These are phyloP conservation scores for Allacma fusca DNA, from an alignment of 2,888 invertebrate species.

Conservation along the genomic window DNA sequence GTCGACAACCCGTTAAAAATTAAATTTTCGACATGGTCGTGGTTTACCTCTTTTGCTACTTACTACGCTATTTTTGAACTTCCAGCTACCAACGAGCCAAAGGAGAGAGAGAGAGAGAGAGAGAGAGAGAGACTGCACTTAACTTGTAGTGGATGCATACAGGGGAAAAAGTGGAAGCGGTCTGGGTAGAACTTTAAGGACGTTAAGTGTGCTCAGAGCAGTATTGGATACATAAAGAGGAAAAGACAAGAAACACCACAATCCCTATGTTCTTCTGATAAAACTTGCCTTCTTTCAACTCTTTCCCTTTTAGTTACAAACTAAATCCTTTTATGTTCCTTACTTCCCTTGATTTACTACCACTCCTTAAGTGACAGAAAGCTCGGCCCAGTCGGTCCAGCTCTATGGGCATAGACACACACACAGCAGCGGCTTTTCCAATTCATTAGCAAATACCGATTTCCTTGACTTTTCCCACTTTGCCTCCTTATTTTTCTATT, in stretches of 20 bases:
- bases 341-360: slow-evolving; percentile 15
- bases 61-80: slow-evolving; percentile 24
- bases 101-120: too few relatives aligned
- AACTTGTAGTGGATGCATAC: neutral
- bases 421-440: too few relatives aligned
- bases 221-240: neutral
- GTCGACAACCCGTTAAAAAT: slow-evolving; percentile 50
- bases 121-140: too few relatives aligned
- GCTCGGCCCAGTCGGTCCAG: slow-evolving; percentile 11
- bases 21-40: slow-evolving; percentile 51
- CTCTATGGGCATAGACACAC: too few relatives aligned
- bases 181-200: neutral
- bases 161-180: neutral
- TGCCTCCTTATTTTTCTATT: too few relatives aligned
- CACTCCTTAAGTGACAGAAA: slow-evolving; percentile 9
- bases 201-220: neutral
- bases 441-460: too few relatives aligned
- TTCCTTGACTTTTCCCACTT: too few relatives aligned
- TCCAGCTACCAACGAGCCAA: neutral
- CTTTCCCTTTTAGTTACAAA: slow-evolving; percentile 5
- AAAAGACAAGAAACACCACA: slow-evolving; percentile 24
- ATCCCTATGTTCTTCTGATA: slow-evolving; percentile 17
- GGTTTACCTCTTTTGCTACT: slow-evolving; percentile 44
- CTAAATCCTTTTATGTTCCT: slow-evolving; percentile 21
- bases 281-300: slow-evolving; percentile 26